A percentile compares a stretch with the other conserved stretches of the same genome.
These are phyloP conservation scores for Mimumesa dahlbomi DNA, from an alignment of 2,888 invertebrate genomes.

Conservation along the genomic window DNA sequence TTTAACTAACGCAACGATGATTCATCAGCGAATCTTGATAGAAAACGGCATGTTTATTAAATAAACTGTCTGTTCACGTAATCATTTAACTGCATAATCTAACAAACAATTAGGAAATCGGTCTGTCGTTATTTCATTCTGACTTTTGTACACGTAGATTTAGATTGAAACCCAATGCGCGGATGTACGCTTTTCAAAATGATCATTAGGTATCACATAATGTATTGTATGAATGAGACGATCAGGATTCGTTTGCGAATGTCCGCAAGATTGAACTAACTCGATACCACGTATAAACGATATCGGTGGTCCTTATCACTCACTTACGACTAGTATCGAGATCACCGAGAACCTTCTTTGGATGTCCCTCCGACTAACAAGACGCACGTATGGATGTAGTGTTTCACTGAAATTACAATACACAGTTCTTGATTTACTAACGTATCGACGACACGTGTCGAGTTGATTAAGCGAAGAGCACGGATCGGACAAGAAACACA, in stretches of 20 bases:
- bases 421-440: too few relatives aligned
- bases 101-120: too few relatives aligned
- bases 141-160: too few relatives aligned
- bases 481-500: too few relatives aligned
- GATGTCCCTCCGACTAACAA: neutral
- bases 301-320: neutral
- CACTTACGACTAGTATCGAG: slow-evolving; percentile 13
- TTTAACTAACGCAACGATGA: too few relatives aligned
- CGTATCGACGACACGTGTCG: neutral
- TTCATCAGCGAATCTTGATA: too few relatives aligned
- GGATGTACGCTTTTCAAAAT: neutral
- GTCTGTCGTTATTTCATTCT: too few relatives aligned
- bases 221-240: slow-evolving; percentile 10
- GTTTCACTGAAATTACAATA: neutral
- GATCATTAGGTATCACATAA: slow-evolving; percentile 17
- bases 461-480: too few relatives aligned
- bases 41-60: too few relatives aligned
- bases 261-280: neutral
- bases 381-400: neutral
- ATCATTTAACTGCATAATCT: too few relatives aligned
- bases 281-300: slow-evolving; percentile 2
- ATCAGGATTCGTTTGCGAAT: neutral
- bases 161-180: too few relatives aligned
- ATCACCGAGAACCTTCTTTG: neutral
- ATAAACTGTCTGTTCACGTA: too few relatives aligned